Evolutionary conservation across 2,797 vertebrate species (phyloP).

Genomic region (Myotis pilosus): DNA sequence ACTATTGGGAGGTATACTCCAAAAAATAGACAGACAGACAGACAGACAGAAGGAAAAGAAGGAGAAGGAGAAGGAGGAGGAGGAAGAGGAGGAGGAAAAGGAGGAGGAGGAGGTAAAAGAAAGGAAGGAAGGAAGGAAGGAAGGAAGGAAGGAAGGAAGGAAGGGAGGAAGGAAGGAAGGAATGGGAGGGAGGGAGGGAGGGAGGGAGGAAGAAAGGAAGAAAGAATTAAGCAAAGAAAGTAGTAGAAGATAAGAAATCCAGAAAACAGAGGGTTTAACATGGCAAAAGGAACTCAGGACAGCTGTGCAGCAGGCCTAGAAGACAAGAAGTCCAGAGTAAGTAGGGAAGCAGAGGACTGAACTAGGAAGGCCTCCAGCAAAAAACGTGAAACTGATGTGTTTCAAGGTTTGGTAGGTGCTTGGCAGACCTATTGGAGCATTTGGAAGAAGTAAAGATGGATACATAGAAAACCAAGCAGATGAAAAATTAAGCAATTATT

Average conservation of each 20-base stretch:
- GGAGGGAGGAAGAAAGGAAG: rapidly evolving
- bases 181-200: rapidly evolving
- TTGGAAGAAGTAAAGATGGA: not conserved
- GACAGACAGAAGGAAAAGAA: not conserved
- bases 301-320: not conserved
- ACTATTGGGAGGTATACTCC: not conserved
- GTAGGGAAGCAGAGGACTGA: not conserved
- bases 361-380: not conserved
- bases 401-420: slow-evolving; percentile 24
- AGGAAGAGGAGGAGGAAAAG: too few species aligned
- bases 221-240: not conserved
- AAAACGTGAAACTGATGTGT: not conserved
- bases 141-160: rapidly evolving
- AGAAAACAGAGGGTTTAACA: not conserved
- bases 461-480: slow-evolving; percentile 38
- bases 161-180: too few species aligned
- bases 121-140: too few species aligned
- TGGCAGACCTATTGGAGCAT: not conserved
- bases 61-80: too few species aligned
- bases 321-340: not conserved
- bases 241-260: not conserved
- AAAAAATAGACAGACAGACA: not conserved
- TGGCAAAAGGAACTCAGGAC: not conserved
- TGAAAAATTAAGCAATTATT: slow-evolving; percentile 37
- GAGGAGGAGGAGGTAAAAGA: too few species aligned